Evolutionary conservation across 2,113 vertebrate species (phyloP).

Genomic region (Gambusia affinis): DNA sequence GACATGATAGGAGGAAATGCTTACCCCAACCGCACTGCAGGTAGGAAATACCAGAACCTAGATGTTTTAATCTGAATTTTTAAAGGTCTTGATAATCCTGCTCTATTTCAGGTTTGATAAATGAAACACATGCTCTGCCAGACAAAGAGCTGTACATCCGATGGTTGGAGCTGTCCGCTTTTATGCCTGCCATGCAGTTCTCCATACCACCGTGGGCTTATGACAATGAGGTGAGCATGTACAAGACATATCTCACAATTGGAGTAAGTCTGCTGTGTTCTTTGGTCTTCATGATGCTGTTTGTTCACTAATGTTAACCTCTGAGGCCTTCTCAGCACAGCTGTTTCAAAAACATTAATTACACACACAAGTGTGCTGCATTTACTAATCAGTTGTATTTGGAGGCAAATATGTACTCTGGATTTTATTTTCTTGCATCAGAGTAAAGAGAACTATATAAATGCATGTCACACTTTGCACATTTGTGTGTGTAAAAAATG

Average conservation of each 20-base stretch:
- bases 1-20: conserved; percentile 92
- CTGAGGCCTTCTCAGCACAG: no score
- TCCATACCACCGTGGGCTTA: conserved; percentile 95
- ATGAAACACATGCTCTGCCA: conserved; percentile 66
- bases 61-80: background rate
- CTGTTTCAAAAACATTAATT: no score
- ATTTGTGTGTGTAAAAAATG: background rate
- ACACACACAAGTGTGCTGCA: no score
- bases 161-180: conserved; percentile 94
- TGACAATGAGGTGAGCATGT: conserved; percentile 77
- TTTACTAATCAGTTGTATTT: background rate
- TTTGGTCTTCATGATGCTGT: no score
- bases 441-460: background rate
- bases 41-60: conserved; percentile 30
- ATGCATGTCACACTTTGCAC: no score
- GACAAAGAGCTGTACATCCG: conserved; percentile 94
- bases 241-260: background rate
- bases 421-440: background rate
- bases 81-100: conserved; percentile 13
- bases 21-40: conserved; percentile 74
- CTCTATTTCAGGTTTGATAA: conserved; percentile 35
- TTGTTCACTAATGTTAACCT: no score
- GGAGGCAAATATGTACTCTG: background rate
- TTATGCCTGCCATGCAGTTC: conserved; percentile 98
- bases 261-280: background rate